phyloP scores from a whole-genome alignment of 1,140 invertebrate species.

The Nymphalis io region DNA sequence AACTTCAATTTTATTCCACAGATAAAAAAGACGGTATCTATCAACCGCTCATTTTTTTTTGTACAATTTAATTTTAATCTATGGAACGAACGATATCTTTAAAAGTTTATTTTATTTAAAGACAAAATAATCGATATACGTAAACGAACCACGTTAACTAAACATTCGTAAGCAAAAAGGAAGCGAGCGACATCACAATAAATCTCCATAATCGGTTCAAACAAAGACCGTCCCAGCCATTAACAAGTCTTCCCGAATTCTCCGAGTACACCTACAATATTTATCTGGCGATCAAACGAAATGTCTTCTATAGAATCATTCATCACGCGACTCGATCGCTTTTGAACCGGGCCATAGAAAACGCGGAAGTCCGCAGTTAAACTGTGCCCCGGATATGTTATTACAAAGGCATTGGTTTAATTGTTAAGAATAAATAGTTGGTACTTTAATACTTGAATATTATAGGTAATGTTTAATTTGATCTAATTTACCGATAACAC shows the following conservation, averaged over 20 bases:
- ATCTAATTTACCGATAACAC: background rate
- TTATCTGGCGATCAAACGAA: slow-evolving; percentile 72
- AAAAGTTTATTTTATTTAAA: no score
- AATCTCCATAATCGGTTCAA: slow-evolving; percentile 30
- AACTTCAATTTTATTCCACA: no score
- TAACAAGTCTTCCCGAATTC: slow-evolving; percentile 63
- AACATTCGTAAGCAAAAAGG: background rate
- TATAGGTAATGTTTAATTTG: background rate
- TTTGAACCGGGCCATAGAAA: slow-evolving; percentile 54
- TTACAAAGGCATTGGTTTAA: background rate
- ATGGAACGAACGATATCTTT: no score
- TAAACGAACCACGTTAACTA: background rate
- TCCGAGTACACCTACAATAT: slow-evolving; percentile 53
- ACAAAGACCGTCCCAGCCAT: slow-evolving; percentile 49
- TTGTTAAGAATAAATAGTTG: background rate
- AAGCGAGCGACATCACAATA: slow-evolving; percentile 11
- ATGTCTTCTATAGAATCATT: slow-evolving; percentile 31
- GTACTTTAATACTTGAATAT: background rate
- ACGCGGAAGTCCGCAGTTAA: slow-evolving; percentile 45
- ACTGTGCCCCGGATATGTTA: background rate
- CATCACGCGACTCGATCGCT: slow-evolving; percentile 47
- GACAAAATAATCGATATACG: background rate
- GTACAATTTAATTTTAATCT: no score
- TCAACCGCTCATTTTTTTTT: no score
- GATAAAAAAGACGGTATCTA: no score